A percentile compares a stretch with the other conserved stretches of the same genome.
Conservation (phyloP, 35 echinoderm and acorn worm genomes). For the Lytechinus pictus region DNA sequence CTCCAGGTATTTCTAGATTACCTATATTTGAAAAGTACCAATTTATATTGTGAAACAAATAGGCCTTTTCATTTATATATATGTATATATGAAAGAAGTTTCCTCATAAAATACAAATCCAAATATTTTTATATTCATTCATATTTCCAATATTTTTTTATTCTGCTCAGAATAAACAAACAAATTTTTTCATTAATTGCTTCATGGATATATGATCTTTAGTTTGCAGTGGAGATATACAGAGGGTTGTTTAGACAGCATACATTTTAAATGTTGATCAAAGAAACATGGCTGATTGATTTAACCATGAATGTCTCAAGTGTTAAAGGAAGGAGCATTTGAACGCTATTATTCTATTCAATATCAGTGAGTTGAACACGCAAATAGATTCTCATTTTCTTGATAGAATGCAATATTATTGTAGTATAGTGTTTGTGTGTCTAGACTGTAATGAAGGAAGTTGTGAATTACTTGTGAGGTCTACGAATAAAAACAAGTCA, state of each 20-base stretch:
- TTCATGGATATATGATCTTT: background rate
- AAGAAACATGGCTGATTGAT: background rate
- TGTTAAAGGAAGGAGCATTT: background rate
- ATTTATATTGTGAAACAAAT: too few species aligned
- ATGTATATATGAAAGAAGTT: too few species aligned
- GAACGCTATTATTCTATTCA: background rate
- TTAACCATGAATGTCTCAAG: constrained; percentile 10
- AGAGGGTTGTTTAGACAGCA: background rate
- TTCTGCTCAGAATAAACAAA: background rate
- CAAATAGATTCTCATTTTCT: background rate
- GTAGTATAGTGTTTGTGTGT: background rate
- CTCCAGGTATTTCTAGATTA: too few species aligned
- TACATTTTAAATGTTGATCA: background rate
- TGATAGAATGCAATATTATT: background rate
- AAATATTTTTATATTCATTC: background rate
- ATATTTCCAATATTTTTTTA: background rate
- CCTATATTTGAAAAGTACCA: too few species aligned
- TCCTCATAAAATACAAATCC: background rate
- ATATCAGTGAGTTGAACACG: background rate
- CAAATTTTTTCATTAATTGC: background rate
- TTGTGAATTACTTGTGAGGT: background rate
- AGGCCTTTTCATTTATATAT: too few species aligned
- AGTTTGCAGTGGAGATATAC: background rate
- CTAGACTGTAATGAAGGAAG: background rate
- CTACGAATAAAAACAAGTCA: background rate